Conservation (phyloP, 2,888 invertebrate genomes). For the Prenolepis imparis region DNA sequence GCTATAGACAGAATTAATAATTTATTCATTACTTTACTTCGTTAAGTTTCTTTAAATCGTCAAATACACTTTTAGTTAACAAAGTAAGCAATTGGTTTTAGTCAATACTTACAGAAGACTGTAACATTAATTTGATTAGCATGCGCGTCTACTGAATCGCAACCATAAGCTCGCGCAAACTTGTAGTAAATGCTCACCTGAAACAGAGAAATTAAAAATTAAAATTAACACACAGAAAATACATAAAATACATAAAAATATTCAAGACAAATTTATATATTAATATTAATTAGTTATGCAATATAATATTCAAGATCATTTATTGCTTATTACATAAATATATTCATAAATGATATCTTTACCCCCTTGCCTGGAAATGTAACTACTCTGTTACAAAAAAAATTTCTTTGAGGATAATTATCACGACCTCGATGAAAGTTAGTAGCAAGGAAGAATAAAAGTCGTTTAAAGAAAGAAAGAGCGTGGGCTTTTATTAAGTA, state of each 20-base stretch:
- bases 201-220: constrained; percentile 59
- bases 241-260: neutral
- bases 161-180: neutral
- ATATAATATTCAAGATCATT: constrained; percentile 3
- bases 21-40: constrained; percentile 6
- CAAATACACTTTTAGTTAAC: neutral
- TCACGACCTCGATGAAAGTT: constrained; percentile 26
- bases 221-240: constrained; percentile 39
- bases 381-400: neutral
- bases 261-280: neutral
- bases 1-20: constrained; percentile 6
- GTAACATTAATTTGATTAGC: neutral
- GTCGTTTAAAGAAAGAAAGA: constrained; percentile 46
- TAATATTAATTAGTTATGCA: neutral
- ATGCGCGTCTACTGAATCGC: neutral
- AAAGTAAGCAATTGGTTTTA: neutral
- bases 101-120: constrained; percentile 52
- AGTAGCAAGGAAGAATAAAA: constrained; percentile 52
- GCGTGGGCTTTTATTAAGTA: constrained; percentile 58
- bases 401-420: constrained; percentile 42
- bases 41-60: neutral
- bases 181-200: constrained; percentile 66
- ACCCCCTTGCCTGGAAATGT: neutral
- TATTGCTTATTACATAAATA: constrained; percentile 14
- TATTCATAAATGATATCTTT: neutral